A percentile compares a stretch with the other conserved stretches of the same genome.
phyloP scores from a whole-genome alignment of 2,888 invertebrate genomes.

The Notocelia uddmanniana region DNA sequence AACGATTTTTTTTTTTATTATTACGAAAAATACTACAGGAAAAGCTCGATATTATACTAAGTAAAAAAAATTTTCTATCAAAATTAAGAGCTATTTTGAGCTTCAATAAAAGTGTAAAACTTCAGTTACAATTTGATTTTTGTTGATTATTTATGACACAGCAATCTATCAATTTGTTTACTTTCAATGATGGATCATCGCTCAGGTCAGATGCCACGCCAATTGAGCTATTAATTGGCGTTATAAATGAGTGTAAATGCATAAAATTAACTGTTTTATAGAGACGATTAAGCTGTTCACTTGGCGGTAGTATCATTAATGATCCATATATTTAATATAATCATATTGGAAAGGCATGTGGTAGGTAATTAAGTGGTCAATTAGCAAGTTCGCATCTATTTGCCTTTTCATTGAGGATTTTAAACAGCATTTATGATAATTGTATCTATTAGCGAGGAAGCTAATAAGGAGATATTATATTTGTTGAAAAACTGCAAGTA shows the following conservation, averaged over 20 bases:
- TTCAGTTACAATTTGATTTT: no score
- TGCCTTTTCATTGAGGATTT: background rate
- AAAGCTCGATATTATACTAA: no score
- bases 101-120: background rate
- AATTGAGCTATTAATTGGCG: conserved; percentile 23
- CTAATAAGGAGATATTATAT: background rate
- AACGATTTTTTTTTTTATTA: background rate
- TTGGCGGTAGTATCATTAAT: conserved; percentile 46
- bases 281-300: conserved; percentile 19
- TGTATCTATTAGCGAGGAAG: background rate
- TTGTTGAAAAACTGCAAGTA: background rate
- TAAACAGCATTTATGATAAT: background rate
- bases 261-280: conserved; percentile 31
- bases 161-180: background rate
- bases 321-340: conserved; percentile 49
- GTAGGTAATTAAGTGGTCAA: conserved; percentile 1
- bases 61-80: no score
- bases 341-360: conserved; percentile 45
- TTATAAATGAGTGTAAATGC: conserved; percentile 31
- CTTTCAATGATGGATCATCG: background rate
- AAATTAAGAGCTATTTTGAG: no score
- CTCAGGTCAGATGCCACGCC: background rate
- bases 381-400: background rate
- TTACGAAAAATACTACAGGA: background rate
- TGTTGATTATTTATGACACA: no score